Evolutionary conservation across 2,113 vertebrate species (phyloP).

Genomic region (Cololabis saira): DNA sequence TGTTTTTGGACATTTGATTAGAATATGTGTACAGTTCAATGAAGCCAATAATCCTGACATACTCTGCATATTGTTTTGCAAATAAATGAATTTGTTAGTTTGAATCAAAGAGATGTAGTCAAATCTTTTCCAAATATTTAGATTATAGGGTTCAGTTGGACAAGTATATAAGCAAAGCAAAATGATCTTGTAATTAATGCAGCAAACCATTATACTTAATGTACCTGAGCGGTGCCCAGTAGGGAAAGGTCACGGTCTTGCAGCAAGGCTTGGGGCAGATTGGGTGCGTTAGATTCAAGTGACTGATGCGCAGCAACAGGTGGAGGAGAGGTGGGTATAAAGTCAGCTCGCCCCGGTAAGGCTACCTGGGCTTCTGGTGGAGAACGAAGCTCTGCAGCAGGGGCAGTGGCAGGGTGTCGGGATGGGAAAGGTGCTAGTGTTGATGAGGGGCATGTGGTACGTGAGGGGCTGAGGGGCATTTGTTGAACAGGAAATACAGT

Average conservation of each 20-base stretch:
- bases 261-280: conserved; percentile 75
- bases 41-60: background rate
- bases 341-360: conserved; percentile 61
- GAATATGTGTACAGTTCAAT: background rate
- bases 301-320: conserved; percentile 72
- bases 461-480: conserved; percentile 70
- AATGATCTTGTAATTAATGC: conserved; percentile 14
- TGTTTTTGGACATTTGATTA: too few species aligned
- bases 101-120: conserved; percentile 29
- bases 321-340: conserved; percentile 71
- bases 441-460: conserved; percentile 58
- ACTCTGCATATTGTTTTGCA: too few species aligned
- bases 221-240: conserved; percentile 82
- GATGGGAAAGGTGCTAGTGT: conserved; percentile 65
- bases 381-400: conserved; percentile 69
- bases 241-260: conserved; percentile 82
- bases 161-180: conserved; percentile 16
- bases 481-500: conserved; percentile 67
- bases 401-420: conserved; percentile 57
- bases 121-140: conserved; percentile 26
- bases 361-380: conserved; percentile 63
- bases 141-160: conserved; percentile 15
- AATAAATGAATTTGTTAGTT: conserved; percentile 39
- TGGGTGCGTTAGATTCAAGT: conserved; percentile 78
- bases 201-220: conserved; percentile 50